Percentiles rank a stretch among this genome's conserved stretches.
Conservation (phyloP, 1,140 invertebrate genomes). For the Drosophila bocqueti region DNA sequence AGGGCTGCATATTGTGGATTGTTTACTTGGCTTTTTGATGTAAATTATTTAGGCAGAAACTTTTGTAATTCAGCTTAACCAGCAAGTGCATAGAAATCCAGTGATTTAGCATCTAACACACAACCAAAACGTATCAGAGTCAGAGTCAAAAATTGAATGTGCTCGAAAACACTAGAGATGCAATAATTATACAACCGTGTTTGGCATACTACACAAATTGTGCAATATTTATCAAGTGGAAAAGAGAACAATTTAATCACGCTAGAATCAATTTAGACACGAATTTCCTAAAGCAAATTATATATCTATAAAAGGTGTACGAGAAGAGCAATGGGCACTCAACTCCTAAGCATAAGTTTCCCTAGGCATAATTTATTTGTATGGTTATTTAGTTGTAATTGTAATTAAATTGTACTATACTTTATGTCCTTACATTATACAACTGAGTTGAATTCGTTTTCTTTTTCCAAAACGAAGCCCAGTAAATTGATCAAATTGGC, state of each 20-base stretch:
- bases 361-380: constrained; percentile 63
- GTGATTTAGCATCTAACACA: constrained; percentile 71
- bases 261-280: constrained; percentile 45
- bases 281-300: constrained; percentile 62
- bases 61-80: constrained; percentile 65
- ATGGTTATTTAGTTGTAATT: constrained; percentile 81
- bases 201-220: constrained; percentile 48
- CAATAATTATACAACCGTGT: constrained; percentile 48
- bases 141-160: constrained; percentile 32
- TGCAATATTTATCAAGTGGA: constrained; percentile 62
- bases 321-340: constrained; percentile 60
- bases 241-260: constrained; percentile 37
- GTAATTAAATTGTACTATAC: constrained; percentile 71
- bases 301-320: constrained; percentile 35
- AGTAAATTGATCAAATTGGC: constrained; percentile 58
- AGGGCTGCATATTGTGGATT: constrained; percentile 63
- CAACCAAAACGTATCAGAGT: constrained; percentile 65
- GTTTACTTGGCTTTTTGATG: constrained; percentile 69
- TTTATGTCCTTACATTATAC: constrained; percentile 56
- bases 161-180: constrained; percentile 46
- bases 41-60: constrained; percentile 62
- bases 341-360: constrained; percentile 65
- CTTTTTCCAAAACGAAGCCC: constrained; percentile 59
- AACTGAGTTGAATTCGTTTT: constrained; percentile 60
- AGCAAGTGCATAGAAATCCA: constrained; percentile 62